These are phyloP conservation scores for Eupleurogrammus muticus DNA, from an alignment of 2,797 vertebrate genomes.

Conservation along the genomic window DNA sequence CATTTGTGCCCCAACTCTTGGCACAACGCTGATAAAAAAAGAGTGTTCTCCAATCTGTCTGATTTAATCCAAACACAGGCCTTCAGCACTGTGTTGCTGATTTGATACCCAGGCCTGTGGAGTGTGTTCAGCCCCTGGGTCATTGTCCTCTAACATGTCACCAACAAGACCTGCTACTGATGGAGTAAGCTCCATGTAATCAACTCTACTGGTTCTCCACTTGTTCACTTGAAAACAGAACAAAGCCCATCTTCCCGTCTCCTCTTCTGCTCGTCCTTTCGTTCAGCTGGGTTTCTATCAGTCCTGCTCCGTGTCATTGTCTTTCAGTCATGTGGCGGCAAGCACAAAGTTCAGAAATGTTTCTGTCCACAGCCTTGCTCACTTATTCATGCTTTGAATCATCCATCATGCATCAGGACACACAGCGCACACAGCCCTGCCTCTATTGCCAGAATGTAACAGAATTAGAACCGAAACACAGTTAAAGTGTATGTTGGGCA, in stretches of 20 bases:
- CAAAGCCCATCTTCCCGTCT: constrained; percentile 31
- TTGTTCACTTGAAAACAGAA: constrained; percentile 55
- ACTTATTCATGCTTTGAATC: constrained; percentile 7
- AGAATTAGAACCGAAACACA: constrained; percentile 13
- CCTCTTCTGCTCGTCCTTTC: constrained; percentile 1
- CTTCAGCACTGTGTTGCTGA: constrained; percentile 50
- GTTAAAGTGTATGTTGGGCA: constrained; percentile 7
- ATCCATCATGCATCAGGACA: constrained; percentile 18
- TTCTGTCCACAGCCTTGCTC: not conserved
- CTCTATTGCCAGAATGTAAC: not conserved
- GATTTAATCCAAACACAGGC: constrained; percentile 53
- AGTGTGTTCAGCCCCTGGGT: constrained; percentile 58
- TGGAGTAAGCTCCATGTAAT: constrained; percentile 60
- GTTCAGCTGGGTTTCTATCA: constrained; percentile 7
- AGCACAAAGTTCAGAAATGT: not conserved
- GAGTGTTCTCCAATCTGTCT: constrained; percentile 30
- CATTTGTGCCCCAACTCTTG: constrained; percentile 15
- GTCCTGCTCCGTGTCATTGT: constrained; percentile 7
- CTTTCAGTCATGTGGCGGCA: not conserved
- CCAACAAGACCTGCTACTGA: constrained; percentile 60
- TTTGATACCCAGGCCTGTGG: constrained; percentile 40
- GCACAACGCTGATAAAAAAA: constrained; percentile 17
- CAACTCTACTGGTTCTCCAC: constrained; percentile 39
- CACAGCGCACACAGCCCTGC: not conserved
- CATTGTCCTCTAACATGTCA: constrained; percentile 67